phyloP scores from a whole-genome alignment of 2,113 vertebrate genomes.

The Pelmatolapia mariae region DNA sequence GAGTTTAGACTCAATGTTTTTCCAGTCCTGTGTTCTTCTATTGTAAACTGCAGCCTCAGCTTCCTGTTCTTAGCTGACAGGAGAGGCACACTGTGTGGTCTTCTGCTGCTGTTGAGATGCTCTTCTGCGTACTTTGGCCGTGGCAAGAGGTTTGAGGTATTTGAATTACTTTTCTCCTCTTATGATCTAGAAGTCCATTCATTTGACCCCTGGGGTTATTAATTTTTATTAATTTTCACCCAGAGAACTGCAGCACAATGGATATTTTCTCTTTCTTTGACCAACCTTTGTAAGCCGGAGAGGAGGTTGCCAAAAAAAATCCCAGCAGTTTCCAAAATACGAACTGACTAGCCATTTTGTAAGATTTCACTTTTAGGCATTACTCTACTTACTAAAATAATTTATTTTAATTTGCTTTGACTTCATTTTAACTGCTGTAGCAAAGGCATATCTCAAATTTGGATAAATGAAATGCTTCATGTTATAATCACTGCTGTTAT shows the following conservation, averaged over 20 bases:
- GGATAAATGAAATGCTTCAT: not conserved
- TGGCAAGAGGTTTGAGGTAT: not conserved
- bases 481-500: not conserved
- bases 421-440: not conserved
- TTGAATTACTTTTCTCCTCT: not conserved
- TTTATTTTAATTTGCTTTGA: not conserved
- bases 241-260: not conserved
- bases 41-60: not conserved
- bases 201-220: rapidly evolving
- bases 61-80: not conserved
- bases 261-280: not conserved
- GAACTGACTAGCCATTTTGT: not conserved
- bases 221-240: not conserved
- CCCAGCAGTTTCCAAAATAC: not conserved
- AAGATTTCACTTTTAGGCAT: not conserved
- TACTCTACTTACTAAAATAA: not conserved
- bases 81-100: not conserved
- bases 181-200: not conserved
- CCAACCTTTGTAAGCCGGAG: not conserved
- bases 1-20: not conserved
- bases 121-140: not conserved
- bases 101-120: not conserved
- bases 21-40: not conserved
- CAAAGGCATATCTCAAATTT: not conserved
- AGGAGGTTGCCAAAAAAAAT: not conserved